Base-by-base conservation (phyloP, 1,140 invertebrate species). In the Drosophila persimilis region DNA sequence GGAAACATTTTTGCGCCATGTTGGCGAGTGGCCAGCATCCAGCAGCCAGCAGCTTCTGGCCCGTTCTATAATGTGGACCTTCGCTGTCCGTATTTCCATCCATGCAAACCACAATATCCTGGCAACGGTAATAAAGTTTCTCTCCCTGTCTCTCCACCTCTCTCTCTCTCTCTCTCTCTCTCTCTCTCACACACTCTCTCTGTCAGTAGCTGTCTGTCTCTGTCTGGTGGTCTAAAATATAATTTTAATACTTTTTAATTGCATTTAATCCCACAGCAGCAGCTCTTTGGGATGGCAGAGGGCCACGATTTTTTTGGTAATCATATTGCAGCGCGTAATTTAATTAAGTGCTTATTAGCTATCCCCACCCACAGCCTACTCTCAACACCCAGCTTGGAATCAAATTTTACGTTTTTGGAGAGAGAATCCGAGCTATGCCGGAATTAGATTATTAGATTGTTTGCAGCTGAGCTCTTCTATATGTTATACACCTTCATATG, bases 211-310 rank as follows among this genome's bases (percentile, higher is more conserved):
- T 39, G 47, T 54, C 56, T 31, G 3, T 62, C 61, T 45, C 51
- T 62, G 61, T 64, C 44, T 24, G 39, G 59, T 44, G 61, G 63
- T 50, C 62, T 70, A 73, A 45, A 51, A 71, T 74, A 86, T 81
- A 85, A 86, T 86, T 74, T 85, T 85, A 86, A 85, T 85, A 86
- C 79, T 86, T 85, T 86, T 81, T 80, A 80, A 86, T 77, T 86
- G 73, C 81, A 86, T 77, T 69, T 86, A 67, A 70, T 73, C 29
- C 5, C 44, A 41, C 53, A 20, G 11, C 41, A 58, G 35, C 35
- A 9, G 64, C 9, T 35, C 31, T 9, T n/a, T 13, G 5, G 55
- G 1, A n/a, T 20, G 20, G 20, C 29, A 44, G 35, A 17, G 60
- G 63, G 44, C 59, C 55, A 26, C 50, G 39, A 55, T 51, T 63